Conservation (phyloP, 2,888 invertebrate species). For the Acleris sparsana region DNA sequence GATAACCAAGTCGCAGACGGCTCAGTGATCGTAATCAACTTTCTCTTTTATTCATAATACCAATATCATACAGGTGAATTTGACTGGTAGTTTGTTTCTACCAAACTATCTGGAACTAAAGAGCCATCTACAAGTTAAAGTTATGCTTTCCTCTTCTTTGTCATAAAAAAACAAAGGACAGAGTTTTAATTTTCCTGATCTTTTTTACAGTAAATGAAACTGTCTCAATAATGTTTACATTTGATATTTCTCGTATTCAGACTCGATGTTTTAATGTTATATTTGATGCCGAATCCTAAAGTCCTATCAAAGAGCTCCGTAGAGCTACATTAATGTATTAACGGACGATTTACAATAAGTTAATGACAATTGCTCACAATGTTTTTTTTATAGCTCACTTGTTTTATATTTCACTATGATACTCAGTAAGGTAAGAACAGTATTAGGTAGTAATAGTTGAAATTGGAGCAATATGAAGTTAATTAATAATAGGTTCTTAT, state of each 20-base stretch:
- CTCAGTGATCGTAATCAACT: constrained; percentile 54
- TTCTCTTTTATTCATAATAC: not conserved
- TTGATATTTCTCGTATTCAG: too few species aligned
- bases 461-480: not conserved
- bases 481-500: not conserved
- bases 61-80: not conserved
- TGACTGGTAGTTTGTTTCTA: too few species aligned
- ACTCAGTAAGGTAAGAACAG: constrained; percentile 31
- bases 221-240: too few species aligned
- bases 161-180: too few species aligned
- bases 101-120: too few species aligned
- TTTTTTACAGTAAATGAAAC: too few species aligned
- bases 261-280: too few species aligned
- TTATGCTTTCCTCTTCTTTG: too few species aligned
- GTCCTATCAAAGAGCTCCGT: too few species aligned
- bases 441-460: constrained; percentile 13
- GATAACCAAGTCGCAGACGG: constrained; percentile 87
- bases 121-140: too few species aligned
- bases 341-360: constrained; percentile 8
- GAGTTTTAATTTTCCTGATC: too few species aligned
- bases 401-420: constrained; percentile 29
- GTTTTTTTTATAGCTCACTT: constrained; percentile 25
- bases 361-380: constrained; percentile 23
- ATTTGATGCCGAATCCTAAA: too few species aligned
- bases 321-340: constrained; percentile 1